phyloP scores from a whole-genome alignment of 2,888 invertebrate genomes.

The Apotomis betuletana region DNA sequence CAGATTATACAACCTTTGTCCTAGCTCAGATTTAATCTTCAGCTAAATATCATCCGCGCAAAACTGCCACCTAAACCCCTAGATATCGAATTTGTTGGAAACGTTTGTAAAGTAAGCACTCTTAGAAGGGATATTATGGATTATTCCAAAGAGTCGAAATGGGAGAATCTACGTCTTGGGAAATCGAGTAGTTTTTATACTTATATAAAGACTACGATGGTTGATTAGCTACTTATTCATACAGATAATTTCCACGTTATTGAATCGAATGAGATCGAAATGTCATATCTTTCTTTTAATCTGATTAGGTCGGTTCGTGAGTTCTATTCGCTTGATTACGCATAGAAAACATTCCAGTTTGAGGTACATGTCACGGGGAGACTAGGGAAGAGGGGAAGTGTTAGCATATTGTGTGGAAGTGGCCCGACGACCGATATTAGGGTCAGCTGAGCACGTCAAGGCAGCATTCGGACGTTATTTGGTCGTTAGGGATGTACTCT shows the following conservation, averaged over 20 bases:
- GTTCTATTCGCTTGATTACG: conserved; percentile 26
- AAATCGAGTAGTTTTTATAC: conserved; percentile 16
- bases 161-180: conserved; percentile 1
- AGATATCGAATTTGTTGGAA: conserved; percentile 8
- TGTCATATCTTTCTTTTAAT: conserved; percentile 13
- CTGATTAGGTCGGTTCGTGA: conserved; percentile 22
- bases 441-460: conserved; percentile 14
- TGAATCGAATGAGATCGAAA: conserved; percentile 20
- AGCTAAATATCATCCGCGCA: not conserved
- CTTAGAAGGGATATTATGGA: conserved; percentile 12
- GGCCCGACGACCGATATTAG: conserved; percentile 28
- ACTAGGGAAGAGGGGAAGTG: conserved; percentile 5
- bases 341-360: conserved; percentile 29
- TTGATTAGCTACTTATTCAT: conserved; percentile 7
- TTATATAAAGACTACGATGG: not conserved
- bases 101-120: conserved; percentile 9
- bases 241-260: conserved; percentile 28
- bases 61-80: not conserved
- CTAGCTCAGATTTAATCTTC: conserved; percentile 1
- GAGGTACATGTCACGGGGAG: conserved; percentile 31
- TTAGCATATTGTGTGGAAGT: conserved; percentile 31
- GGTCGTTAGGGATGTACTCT: conserved; percentile 26
- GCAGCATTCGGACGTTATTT: conserved; percentile 14
- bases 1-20: conserved; percentile 5
- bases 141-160: conserved; percentile 10